Conservation (phyloP, 2,113 vertebrate species). For the Chelonoidis abingdonii region DNA sequence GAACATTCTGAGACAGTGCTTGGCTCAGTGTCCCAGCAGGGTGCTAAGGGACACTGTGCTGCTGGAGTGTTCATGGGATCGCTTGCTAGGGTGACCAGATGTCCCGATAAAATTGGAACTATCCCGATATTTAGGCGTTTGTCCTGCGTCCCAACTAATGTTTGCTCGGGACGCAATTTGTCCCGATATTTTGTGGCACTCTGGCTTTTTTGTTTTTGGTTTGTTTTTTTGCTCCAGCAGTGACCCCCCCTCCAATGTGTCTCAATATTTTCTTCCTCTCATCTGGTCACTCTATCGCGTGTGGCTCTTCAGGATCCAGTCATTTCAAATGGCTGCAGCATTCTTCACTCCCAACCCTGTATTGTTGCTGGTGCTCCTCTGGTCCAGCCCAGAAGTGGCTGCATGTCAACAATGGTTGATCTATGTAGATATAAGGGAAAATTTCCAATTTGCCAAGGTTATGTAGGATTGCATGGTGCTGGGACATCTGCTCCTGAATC, state of each 20-base stretch:
- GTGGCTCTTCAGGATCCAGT: fast-evolving
- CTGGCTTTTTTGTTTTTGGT: too few species aligned
- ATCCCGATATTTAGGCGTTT: too few species aligned
- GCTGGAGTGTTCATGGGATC: fast-evolving
- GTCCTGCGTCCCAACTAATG: too few species aligned
- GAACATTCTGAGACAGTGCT: neutral
- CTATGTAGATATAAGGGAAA: fast-evolving
- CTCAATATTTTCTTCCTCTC: too few species aligned
- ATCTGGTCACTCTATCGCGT: neutral
- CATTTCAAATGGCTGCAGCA: neutral
- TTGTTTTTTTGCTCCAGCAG: too few species aligned
- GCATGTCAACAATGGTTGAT: neutral
- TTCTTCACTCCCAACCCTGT: too few species aligned
- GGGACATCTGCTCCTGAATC: neutral
- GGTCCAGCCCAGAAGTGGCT: neutral
- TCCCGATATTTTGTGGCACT: too few species aligned
- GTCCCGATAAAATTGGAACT: too few species aligned
- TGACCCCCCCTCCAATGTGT: too few species aligned
- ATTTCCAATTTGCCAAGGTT: neutral
- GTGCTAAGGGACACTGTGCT: neutral
- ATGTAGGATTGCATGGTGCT: neutral
- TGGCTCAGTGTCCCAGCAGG: neutral
- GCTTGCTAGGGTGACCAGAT: neutral
- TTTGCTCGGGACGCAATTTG: too few species aligned
- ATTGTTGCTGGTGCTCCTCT: neutral